phyloP scores from a whole-genome alignment of 2,113 vertebrate genomes.

The Semnornis frantzii region DNA sequence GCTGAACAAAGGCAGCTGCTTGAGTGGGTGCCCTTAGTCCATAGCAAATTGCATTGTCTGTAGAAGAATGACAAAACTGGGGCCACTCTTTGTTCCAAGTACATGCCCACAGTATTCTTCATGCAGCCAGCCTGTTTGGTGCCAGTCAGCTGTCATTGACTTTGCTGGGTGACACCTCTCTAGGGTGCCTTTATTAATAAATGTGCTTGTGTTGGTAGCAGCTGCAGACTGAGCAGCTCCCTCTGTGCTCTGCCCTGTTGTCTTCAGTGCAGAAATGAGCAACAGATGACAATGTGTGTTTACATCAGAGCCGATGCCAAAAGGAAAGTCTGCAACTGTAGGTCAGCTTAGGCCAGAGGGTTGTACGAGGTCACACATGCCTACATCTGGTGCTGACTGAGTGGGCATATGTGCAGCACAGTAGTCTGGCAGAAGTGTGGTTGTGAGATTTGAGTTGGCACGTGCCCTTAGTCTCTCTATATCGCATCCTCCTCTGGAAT shows the following conservation, averaged over 20 bases:
- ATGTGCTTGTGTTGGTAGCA: background rate
- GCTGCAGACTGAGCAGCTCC: background rate
- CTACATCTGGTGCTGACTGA: background rate
- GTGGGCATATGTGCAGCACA: background rate
- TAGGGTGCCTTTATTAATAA: background rate
- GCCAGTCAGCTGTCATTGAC: background rate
- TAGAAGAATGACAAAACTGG: background rate
- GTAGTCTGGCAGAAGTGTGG: background rate
- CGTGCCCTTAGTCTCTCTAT: background rate
- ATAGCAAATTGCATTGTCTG: background rate
- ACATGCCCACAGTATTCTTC: background rate
- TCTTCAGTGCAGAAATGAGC: background rate
- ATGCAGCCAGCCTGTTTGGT: background rate
- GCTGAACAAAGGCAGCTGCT: background rate
- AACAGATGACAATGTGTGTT: background rate
- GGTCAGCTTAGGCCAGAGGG: background rate
- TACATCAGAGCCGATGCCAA: background rate
- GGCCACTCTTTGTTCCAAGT: background rate
- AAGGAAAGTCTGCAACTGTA: background rate
- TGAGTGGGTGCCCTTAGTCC: background rate
- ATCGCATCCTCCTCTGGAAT: background rate
- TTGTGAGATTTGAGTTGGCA: background rate
- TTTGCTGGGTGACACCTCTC: background rate
- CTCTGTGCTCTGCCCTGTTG: background rate
- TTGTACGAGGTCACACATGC: background rate